Base-by-base conservation (phyloP, 1,140 invertebrate species). In the Drosophila ohnishii region DNA sequence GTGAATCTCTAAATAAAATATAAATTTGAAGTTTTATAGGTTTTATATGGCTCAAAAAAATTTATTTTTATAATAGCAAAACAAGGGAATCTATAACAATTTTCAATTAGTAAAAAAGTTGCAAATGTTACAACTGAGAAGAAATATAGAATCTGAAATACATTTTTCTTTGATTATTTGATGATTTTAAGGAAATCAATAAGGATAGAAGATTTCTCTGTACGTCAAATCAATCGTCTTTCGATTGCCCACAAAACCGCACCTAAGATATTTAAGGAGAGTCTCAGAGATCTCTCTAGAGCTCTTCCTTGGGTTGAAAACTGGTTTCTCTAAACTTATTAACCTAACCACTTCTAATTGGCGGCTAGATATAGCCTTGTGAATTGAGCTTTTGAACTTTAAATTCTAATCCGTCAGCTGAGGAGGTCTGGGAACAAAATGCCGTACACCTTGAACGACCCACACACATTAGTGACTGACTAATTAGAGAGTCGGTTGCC, bases 351-450 rank as follows among this genome's bases (percentile, higher is more conserved):
- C 63, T 69, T 57, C 53, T 57, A 57, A 71, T 70, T 65, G 64
- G 45, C 63, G 35, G 13, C 65, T 30, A 39, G 64, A 35, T 40
- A 11, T 50, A 76, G 78, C 73, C 75, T 80, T 80, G 71, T 42
- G 40, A 28, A 59, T 64, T 75, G 64, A 72, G 74, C 80, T 78
- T 78, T 82, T 78, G 70, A 82, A 83, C 75, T 82, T 81, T 75
- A 51, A 75, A 65, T 75, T 75, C 60, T 65, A 65, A 75, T 65
- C 44, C 69, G 57, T 71, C 44, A 59, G 69, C 61, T 66, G 61
- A 34, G 40, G 2, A 13, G 25, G 19, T 32, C 65, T 67, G 65
- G 65, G 65, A 69, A 50, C 44, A 35, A 59, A 48, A 72, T 71
- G 65, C 53, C 35, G 69, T 71, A 60, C 47, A 73, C 69, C 70